Evolutionary conservation across 2,797 vertebrate species (phyloP).

Genomic region (Onychomys leucogaster): DNA sequence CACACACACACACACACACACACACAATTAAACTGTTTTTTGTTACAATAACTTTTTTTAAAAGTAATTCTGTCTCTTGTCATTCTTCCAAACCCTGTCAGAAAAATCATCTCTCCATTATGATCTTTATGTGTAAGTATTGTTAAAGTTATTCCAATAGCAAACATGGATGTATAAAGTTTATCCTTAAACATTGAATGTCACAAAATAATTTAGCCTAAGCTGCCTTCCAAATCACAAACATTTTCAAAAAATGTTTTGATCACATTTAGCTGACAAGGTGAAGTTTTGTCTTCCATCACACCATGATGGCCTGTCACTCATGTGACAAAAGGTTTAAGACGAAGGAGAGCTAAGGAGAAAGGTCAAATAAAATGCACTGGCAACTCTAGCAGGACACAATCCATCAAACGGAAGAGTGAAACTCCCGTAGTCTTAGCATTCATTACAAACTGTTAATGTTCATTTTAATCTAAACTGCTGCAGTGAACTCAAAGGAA

Average conservation of each 20-base stretch:
- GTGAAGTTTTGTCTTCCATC: constrained; percentile 73
- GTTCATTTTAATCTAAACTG: constrained; percentile 54
- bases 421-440: constrained; percentile 69
- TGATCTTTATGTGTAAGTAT: background rate
- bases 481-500: constrained; percentile 60
- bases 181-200: constrained; percentile 17
- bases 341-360: constrained; percentile 74
- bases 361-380: constrained; percentile 78
- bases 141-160: background rate
- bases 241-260: constrained; percentile 56
- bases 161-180: constrained; percentile 13
- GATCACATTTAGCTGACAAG: constrained; percentile 67
- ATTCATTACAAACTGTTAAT: constrained; percentile 76
- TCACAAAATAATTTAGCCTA: constrained; percentile 49
- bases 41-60: background rate
- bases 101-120: background rate
- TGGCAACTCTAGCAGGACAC: constrained; percentile 61
- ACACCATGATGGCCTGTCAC: constrained; percentile 59
- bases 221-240: constrained; percentile 20
- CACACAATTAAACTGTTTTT: background rate
- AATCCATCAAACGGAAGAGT: constrained; percentile 77
- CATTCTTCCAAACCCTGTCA: constrained; percentile 26
- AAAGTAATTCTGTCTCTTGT: background rate
- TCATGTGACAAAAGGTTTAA: constrained; percentile 72
- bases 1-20: background rate